Conservation (phyloP, 2,797 vertebrate species). For the Phylloscopus collybita region DNA sequence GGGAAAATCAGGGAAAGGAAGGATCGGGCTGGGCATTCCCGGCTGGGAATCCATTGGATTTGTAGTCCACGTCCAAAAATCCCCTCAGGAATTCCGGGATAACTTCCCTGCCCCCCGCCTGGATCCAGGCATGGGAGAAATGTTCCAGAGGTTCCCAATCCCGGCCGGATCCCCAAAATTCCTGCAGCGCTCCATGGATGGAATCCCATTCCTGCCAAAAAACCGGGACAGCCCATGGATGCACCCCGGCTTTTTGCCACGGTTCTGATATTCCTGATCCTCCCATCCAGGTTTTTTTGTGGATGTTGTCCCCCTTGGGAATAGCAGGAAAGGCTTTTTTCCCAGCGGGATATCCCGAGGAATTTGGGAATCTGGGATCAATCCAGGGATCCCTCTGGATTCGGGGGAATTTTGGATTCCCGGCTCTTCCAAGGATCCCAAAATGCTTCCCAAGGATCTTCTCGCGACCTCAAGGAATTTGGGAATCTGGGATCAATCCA, state of each 20-base stretch:
- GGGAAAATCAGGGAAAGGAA: neutral
- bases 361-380: neutral
- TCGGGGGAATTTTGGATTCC: no score
- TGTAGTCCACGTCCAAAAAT: constrained; percentile 37
- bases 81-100: neutral
- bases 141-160: neutral
- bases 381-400: neutral
- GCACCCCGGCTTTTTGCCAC: accelerated
- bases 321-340: accelerated
- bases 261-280: accelerated
- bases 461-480: neutral
- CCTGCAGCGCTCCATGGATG: neutral
- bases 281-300: accelerated
- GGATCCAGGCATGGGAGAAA: neutral
- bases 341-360: accelerated
- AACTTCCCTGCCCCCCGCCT: neutral
- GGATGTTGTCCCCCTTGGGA: accelerated
- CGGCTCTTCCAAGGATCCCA: neutral
- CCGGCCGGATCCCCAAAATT: neutral
- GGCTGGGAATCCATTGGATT: neutral
- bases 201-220: neutral
- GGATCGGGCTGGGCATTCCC: neutral
- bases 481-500: neutral
- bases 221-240: accelerated
- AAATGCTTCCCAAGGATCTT: neutral